Evolutionary conservation across 2,113 vertebrate genomes (phyloP).

Genomic region (Gorsachius goisagi): DNA sequence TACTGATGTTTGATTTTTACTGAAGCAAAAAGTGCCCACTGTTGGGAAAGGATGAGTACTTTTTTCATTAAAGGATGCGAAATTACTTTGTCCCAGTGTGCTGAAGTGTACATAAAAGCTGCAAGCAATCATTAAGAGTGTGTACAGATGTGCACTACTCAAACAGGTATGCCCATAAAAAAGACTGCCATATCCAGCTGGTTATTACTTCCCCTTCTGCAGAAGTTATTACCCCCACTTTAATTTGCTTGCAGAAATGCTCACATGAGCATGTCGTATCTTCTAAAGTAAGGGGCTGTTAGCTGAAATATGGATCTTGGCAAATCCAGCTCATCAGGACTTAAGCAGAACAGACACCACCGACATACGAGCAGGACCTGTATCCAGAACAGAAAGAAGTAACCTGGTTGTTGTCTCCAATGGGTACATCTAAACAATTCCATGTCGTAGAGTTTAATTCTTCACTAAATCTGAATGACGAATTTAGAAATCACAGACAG

Average conservation of each 20-base stretch:
- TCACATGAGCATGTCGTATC: not conserved
- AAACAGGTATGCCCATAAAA: not conserved
- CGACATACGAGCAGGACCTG: not conserved
- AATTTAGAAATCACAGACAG: not conserved
- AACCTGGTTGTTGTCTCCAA: not conserved
- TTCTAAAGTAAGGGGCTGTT: not conserved
- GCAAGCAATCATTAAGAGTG: not conserved
- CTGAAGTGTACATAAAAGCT: not conserved
- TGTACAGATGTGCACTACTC: not conserved
- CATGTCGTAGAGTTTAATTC: not conserved
- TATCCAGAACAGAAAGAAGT: not conserved
- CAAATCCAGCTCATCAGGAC: not conserved
- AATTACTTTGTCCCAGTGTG: not conserved
- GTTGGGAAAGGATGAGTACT: not conserved
- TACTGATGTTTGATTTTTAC: not conserved
- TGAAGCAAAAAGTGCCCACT: not conserved
- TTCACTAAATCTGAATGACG: not conserved
- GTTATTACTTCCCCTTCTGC: not conserved
- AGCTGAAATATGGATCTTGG: not conserved
- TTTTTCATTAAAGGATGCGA: not conserved
- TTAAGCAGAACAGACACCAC: not conserved
- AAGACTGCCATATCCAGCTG: not conserved
- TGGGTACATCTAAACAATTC: not conserved
- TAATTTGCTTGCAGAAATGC: not conserved
- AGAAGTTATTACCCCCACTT: not conserved